Conservation (phyloP, 2,113 vertebrate species). For the Centropus bengalensis region DNA sequence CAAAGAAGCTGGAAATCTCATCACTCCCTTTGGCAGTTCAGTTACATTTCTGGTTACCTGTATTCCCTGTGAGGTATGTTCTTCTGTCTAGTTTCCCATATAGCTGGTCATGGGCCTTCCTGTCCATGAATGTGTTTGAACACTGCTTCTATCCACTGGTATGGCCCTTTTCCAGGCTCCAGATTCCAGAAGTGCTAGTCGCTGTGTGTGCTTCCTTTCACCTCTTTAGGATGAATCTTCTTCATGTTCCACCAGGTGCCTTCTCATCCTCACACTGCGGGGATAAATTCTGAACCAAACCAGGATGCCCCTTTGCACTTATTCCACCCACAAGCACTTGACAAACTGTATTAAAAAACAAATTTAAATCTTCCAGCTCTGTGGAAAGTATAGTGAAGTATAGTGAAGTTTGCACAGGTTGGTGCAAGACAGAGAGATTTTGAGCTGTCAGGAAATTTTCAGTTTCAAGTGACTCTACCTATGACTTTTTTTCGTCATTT, state of each 20-base stretch:
- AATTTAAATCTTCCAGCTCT: background rate
- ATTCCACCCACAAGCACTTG: background rate
- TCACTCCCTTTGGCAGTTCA: background rate
- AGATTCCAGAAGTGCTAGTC: constrained; percentile 9
- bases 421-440: background rate
- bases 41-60: background rate
- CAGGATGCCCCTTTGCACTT: background rate
- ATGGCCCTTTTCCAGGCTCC: background rate
- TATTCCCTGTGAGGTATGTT: rapidly evolving
- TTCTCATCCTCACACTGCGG: background rate
- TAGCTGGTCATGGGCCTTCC: background rate
- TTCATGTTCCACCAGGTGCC: background rate
- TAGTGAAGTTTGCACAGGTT: background rate
- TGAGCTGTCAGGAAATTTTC: background rate
- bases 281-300: background rate
- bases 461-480: background rate
- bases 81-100: background rate
- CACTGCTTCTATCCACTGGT: background rate
- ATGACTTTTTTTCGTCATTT: background rate
- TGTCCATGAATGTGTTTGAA: background rate
- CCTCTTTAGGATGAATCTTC: background rate
- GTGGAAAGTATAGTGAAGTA: background rate
- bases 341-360: background rate
- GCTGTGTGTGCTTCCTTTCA: background rate
- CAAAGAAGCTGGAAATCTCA: background rate